Conservation (phyloP, 1,140 invertebrate genomes). For the Eupeodes corollae region DNA sequence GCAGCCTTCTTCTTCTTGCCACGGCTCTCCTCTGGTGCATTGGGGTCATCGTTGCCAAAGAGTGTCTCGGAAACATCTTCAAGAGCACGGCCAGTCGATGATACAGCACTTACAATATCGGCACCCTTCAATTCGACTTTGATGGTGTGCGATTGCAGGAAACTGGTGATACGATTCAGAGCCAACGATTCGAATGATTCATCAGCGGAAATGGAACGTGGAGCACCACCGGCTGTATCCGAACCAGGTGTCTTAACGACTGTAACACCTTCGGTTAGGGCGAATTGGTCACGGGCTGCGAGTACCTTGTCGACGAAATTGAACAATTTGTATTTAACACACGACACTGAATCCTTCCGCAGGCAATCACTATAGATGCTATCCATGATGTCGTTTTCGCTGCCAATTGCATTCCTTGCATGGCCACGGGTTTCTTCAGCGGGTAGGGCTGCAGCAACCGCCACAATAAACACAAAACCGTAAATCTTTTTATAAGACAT, state of each 20-base stretch:
- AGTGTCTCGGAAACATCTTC: conserved; percentile 56
- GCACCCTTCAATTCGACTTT: conserved; percentile 74
- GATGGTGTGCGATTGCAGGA: conserved; percentile 63
- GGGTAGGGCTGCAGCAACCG: conserved; percentile 47
- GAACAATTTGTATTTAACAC: conserved; percentile 74
- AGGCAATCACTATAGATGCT: conserved; percentile 64
- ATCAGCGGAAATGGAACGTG: conserved; percentile 49
- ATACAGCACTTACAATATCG: conserved; percentile 67
- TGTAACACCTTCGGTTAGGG: conserved; percentile 65
- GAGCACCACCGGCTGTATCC: conserved; percentile 50
- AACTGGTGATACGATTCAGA: conserved; percentile 54
- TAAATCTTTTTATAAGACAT: conserved; percentile 36
- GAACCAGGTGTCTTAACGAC: conserved; percentile 60
- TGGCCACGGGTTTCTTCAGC: conserved; percentile 49
- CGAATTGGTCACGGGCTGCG: conserved; percentile 61
- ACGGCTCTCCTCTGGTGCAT: conserved; percentile 47
- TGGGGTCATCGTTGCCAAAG: conserved; percentile 42
- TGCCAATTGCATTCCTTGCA: conserved; percentile 47
- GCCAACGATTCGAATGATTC: conserved; percentile 56
- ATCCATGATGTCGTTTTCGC: conserved; percentile 62
- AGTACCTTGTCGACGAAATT: conserved; percentile 71
- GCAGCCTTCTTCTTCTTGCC: conserved; percentile 71
- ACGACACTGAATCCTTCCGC: conserved; percentile 65
- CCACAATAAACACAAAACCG: conserved; percentile 42
- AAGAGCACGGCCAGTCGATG: conserved; percentile 61